These are phyloP conservation scores for Anagrus nilaparvatae DNA, from an alignment of 1,140 invertebrate genomes.

Conservation along the genomic window DNA sequence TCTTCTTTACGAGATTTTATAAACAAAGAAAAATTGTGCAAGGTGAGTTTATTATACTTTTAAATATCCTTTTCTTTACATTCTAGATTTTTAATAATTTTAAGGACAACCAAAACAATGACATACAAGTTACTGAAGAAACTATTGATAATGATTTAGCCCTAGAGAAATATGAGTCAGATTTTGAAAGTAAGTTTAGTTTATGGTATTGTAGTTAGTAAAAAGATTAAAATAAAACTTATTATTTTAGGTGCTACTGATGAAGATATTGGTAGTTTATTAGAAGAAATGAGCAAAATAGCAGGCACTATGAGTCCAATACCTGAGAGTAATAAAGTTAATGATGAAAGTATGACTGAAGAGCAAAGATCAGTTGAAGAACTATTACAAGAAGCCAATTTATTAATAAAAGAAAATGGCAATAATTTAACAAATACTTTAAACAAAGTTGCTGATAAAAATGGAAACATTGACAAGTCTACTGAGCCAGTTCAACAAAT, in stretches of 20 bases:
- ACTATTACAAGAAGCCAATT: constrained; percentile 36
- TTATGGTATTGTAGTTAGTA: constrained; percentile 1
- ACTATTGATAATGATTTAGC: constrained; percentile 33
- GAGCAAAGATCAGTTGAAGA: constrained; percentile 38
- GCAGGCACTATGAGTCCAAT: constrained; percentile 31
- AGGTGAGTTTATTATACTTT: constrained; percentile 23
- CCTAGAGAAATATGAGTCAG: constrained; percentile 36
- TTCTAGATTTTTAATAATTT: constrained; percentile 2
- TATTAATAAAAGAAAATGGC: constrained; percentile 35
- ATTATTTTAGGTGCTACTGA: constrained; percentile 33
- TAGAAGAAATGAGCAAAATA: constrained; percentile 41
- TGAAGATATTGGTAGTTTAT: constrained; percentile 37
- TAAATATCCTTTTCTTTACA: neutral
- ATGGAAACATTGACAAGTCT: too few relatives aligned
- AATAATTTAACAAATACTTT: constrained; percentile 21
- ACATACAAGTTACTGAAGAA: constrained; percentile 14
- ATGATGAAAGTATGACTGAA: constrained; percentile 25
- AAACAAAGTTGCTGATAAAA: constrained; percentile 22
- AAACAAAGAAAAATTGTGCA: constrained; percentile 35
- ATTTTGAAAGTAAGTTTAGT: constrained; percentile 35
- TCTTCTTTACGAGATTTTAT: constrained; percentile 37
- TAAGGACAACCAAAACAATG: constrained; percentile 1
- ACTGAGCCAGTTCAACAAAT: too few relatives aligned
- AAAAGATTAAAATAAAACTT: constrained; percentile 1
- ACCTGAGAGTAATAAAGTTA: constrained; percentile 23